Evolutionary conservation across 2,888 invertebrate species (phyloP).

Genomic region (Pseudococcus longispinus): DNA sequence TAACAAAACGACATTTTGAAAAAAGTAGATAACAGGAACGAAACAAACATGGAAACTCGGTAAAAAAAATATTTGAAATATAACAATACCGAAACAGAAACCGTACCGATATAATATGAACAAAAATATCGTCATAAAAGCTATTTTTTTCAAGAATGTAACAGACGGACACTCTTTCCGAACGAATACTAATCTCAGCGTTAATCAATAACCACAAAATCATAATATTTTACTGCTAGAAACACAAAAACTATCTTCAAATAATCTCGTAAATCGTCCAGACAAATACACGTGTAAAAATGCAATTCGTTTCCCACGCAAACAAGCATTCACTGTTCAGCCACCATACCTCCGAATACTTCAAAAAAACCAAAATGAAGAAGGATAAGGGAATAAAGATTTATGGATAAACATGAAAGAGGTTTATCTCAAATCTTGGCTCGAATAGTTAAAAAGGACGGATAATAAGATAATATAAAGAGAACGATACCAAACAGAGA

Average conservation of each 20-base stretch:
- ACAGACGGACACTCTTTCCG: too few species aligned
- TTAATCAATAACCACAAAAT: too few species aligned
- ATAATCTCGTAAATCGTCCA: not conserved
- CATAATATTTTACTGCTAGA: too few species aligned
- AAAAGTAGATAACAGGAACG: too few species aligned
- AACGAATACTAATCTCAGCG: too few species aligned
- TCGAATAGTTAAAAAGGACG: not conserved
- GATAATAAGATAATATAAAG: not conserved
- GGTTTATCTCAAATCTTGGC: not conserved
- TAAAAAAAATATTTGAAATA: too few species aligned
- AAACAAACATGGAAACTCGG: too few species aligned
- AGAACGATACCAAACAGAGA: not conserved
- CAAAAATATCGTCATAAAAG: too few species aligned
- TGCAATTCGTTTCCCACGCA: not conserved
- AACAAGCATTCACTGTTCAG: not conserved
- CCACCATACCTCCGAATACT: not conserved
- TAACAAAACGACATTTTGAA: too few species aligned
- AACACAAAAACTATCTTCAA: not conserved
- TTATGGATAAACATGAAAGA: constrained; percentile 7
- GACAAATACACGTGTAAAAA: not conserved
- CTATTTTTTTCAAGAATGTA: too few species aligned
- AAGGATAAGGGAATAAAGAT: not conserved
- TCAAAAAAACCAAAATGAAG: not conserved
- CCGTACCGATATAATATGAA: too few species aligned
- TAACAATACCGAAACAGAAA: too few species aligned